A percentile compares a stretch with the other conserved stretches of the same genome.
Evolutionary conservation across 2,797 vertebrate genomes (phyloP).

Genomic region (Leucoraja ocellata): DNA sequence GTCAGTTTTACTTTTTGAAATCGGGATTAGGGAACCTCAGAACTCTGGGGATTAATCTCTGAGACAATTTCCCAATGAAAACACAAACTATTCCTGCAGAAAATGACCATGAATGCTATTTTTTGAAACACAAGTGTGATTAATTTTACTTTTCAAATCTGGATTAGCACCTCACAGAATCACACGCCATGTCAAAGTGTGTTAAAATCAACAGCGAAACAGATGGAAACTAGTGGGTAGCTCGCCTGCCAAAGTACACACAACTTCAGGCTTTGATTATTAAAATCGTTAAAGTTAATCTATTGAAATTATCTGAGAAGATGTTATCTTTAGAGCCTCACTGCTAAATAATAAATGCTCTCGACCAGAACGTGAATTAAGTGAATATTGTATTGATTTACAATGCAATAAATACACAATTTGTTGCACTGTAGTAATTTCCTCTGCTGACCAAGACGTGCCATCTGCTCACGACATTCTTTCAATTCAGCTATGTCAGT

Average conservation of each 20-base stretch:
- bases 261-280: background rate
- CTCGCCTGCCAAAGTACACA: background rate
- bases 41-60: background rate
- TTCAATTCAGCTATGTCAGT: background rate
- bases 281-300: background rate
- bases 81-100: background rate
- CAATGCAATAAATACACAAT: background rate
- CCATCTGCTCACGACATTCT: constrained; percentile 15
- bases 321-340: background rate
- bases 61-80: background rate
- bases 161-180: background rate
- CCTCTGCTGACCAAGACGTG: background rate
- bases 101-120: background rate
- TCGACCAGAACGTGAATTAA: background rate
- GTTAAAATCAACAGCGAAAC: background rate
- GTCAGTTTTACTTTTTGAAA: background rate
- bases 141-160: background rate
- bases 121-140: background rate
- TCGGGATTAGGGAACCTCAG: background rate
- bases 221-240: background rate
- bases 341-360: background rate
- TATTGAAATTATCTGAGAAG: background rate
- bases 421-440: background rate
- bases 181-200: background rate
- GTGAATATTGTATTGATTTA: background rate